Evolutionary conservation across 2,888 invertebrate species (phyloP).

Genomic region (Dione vanillae): DNA sequence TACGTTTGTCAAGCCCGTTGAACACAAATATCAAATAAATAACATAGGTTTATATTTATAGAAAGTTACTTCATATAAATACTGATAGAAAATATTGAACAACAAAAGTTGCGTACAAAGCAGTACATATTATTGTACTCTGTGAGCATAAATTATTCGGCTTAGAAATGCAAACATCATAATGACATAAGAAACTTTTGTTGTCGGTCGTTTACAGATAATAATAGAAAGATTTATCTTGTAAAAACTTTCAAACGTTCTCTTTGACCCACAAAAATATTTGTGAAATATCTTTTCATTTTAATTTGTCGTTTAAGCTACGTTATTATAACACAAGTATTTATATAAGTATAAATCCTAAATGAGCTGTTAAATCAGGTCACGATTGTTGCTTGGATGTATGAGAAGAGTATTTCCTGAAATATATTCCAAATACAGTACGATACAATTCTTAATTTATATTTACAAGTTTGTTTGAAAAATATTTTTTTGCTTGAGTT

Average conservation of each 20-base stretch:
- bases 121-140: background rate
- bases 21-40: too few species aligned
- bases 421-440: too few species aligned
- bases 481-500: too few species aligned
- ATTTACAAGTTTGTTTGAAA: too few species aligned
- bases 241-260: slow-evolving; percentile 3
- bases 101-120: background rate
- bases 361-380: background rate
- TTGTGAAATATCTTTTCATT: slow-evolving; percentile 12
- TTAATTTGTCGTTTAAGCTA: slow-evolving; percentile 16
- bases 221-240: slow-evolving; percentile 27
- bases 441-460: background rate
- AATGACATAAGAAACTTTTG: slow-evolving; percentile 15
- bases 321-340: slow-evolving; percentile 2
- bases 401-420: too few species aligned
- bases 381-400: background rate
- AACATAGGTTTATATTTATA: too few species aligned
- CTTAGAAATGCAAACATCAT: slow-evolving; percentile 19
- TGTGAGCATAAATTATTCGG: background rate
- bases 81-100: background rate
- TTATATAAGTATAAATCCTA: background rate
- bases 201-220: slow-evolving; percentile 3
- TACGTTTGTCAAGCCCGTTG: too few species aligned
- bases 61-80: background rate
- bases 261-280: slow-evolving; percentile 19